phyloP scores from a whole-genome alignment of 1,140 invertebrate genomes.

The Potamilus streckersoni region DNA sequence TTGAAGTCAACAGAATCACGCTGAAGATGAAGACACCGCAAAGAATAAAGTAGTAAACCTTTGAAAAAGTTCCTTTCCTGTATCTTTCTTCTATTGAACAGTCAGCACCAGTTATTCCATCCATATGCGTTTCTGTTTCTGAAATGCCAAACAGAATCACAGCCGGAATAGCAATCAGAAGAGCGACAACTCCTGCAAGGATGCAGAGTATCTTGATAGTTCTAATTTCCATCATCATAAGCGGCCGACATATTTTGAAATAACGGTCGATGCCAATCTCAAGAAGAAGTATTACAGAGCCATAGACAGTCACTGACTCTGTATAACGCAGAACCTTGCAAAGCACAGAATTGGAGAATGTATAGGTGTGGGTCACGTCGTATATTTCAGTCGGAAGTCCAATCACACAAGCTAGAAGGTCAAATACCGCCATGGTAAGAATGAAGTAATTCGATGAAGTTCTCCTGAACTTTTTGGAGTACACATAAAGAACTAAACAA shows the following conservation, averaged over 20 bases:
- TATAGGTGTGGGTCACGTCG: conserved; percentile 49
- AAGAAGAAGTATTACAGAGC: conserved; percentile 46
- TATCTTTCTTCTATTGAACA: conserved; percentile 46
- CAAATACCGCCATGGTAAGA: conserved; percentile 53
- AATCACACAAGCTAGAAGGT: conserved; percentile 50
- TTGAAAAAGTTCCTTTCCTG: conserved; percentile 34
- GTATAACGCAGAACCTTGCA: conserved; percentile 47
- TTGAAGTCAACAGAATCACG: conserved; percentile 33
- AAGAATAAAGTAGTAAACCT: conserved; percentile 36
- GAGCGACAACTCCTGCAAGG: conserved; percentile 34
- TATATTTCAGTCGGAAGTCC: conserved; percentile 52
- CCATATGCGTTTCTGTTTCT: conserved; percentile 18
- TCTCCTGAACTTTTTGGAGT: conserved; percentile 43
- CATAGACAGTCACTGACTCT: conserved; percentile 44
- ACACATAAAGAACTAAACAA: conserved; percentile 50
- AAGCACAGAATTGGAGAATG: conserved; percentile 45
- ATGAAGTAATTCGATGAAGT: conserved; percentile 58
- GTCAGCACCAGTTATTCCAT: conserved; percentile 34
- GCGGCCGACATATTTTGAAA: conserved; percentile 53
- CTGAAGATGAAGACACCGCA: conserved; percentile 34
- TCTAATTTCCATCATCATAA: conserved; percentile 44
- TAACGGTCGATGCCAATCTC: conserved; percentile 56
- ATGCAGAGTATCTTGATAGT: conserved; percentile 47
- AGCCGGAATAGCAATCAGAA: conserved; percentile 35
- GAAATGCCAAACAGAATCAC: conserved; percentile 41